phyloP scores from a whole-genome alignment of 2,113 vertebrate species.

The Gymnarchus niloticus region DNA sequence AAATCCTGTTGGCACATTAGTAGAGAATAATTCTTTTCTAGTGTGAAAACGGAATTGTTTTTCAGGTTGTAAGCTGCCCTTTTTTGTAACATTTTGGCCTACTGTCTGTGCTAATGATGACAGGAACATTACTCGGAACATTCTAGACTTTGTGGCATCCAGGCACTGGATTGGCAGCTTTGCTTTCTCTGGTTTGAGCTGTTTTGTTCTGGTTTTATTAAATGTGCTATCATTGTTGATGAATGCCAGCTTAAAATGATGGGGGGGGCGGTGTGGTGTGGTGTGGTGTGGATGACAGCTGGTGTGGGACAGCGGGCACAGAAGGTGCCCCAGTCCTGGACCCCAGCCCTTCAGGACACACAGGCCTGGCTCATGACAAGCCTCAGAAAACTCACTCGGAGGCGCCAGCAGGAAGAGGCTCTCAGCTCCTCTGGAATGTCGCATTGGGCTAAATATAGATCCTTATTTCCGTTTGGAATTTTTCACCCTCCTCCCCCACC shows the following conservation, averaged over 20 bases:
- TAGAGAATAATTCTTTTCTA: background rate
- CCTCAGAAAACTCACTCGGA: background rate
- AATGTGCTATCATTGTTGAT: background rate
- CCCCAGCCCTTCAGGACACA: background rate
- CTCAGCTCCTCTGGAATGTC: conserved; percentile 67
- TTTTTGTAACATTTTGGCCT: background rate
- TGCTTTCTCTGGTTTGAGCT: background rate
- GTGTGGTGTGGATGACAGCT: background rate
- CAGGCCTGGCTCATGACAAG: background rate
- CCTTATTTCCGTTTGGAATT: conserved; percentile 54
- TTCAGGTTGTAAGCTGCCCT: background rate
- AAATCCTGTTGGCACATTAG: background rate
- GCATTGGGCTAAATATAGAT: conserved; percentile 66
- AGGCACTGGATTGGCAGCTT: background rate
- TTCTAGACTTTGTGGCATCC: background rate
- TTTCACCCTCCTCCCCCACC: conserved; percentile 24
- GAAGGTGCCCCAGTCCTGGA: background rate
- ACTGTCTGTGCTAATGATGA: background rate
- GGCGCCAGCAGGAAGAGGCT: conserved; percentile 47
- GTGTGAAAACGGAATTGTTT: background rate
- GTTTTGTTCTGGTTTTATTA: background rate
- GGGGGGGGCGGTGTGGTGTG: background rate
- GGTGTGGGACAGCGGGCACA: background rate
- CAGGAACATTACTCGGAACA: background rate
- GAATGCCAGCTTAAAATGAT: background rate